Percentiles rank a stretch among this genome's conserved stretches.
These are phyloP conservation scores for Mesopsocus fuscifrons DNA, from an alignment of 2,888 invertebrate species.

Conservation along the genomic window DNA sequence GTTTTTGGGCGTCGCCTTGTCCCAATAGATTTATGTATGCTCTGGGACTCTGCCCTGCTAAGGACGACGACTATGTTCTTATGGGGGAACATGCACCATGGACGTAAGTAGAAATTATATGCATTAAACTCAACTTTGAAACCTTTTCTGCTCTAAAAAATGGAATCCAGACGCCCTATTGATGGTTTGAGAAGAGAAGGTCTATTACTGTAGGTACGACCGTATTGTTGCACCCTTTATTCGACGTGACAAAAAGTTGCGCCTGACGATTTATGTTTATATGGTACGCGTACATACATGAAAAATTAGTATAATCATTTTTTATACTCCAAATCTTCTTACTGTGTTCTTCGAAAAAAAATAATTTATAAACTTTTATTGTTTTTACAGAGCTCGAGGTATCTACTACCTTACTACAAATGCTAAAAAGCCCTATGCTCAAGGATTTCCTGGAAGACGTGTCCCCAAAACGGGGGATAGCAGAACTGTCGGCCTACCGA, in stretches of 20 bases:
- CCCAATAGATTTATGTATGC: constrained; percentile 64
- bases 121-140: background rate
- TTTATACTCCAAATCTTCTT: too few relatives aligned
- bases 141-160: background rate
- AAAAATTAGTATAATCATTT: too few relatives aligned
- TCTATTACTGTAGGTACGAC: too few relatives aligned
- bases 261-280: too few relatives aligned
- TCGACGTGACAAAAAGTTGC: too few relatives aligned
- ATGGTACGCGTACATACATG: too few relatives aligned
- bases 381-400: constrained; percentile 51
- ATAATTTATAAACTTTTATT: too few relatives aligned
- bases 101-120: constrained; percentile 43
- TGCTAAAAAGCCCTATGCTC: constrained; percentile 64
- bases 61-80: constrained; percentile 55
- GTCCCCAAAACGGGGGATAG: constrained; percentile 10
- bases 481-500: background rate
- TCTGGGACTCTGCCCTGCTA: constrained; percentile 66
- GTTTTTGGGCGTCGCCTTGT: constrained; percentile 76
- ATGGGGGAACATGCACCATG: constrained; percentile 71
- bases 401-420: constrained; percentile 74
- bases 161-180: too few relatives aligned
- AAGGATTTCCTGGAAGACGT: constrained; percentile 48
- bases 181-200: too few relatives aligned
- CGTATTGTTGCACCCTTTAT: too few relatives aligned
- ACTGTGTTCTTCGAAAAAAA: too few relatives aligned